These are phyloP conservation scores for Agapornis canus DNA, from an alignment of 2,797 vertebrate genomes.

Conservation along the genomic window DNA sequence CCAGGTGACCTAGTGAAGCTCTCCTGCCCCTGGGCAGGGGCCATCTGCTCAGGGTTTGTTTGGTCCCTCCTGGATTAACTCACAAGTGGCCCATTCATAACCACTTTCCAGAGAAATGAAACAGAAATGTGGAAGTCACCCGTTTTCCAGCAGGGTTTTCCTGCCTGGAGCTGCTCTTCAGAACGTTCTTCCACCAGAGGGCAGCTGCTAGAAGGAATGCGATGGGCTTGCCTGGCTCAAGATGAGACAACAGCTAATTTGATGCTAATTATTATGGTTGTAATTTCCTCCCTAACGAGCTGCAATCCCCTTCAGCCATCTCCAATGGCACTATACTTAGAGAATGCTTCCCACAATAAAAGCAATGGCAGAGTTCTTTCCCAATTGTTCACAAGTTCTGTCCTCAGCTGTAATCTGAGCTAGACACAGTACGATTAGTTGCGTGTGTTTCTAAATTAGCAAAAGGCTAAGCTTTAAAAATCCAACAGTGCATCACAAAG, in stretches of 20 bases:
- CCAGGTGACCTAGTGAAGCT: background rate
- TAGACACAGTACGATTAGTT: background rate
- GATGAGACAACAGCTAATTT: slow-evolving; percentile 9
- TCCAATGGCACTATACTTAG: background rate
- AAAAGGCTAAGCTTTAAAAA: slow-evolving; percentile 10
- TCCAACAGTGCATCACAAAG: background rate
- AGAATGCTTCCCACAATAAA: background rate
- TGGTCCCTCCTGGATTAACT: background rate
- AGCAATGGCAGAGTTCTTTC: background rate
- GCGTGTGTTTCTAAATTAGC: background rate
- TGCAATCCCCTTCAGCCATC: background rate
- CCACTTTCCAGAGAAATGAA: background rate
- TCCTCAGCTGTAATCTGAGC: background rate
- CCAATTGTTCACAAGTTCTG: background rate
- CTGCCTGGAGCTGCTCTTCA: background rate
- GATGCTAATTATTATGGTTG: slow-evolving; percentile 6
- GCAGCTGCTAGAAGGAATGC: background rate
- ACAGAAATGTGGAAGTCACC: background rate
- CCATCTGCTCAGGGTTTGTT: background rate
- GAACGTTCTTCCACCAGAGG: slow-evolving; percentile 20
- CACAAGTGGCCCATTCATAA: background rate
- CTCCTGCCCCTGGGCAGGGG: background rate
- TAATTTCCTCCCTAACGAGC: slow-evolving; percentile 20
- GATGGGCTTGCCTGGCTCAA: background rate
- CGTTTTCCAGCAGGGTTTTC: background rate